phyloP scores from a whole-genome alignment of 2,113 vertebrate species.

The Setophaga petechia region DNA sequence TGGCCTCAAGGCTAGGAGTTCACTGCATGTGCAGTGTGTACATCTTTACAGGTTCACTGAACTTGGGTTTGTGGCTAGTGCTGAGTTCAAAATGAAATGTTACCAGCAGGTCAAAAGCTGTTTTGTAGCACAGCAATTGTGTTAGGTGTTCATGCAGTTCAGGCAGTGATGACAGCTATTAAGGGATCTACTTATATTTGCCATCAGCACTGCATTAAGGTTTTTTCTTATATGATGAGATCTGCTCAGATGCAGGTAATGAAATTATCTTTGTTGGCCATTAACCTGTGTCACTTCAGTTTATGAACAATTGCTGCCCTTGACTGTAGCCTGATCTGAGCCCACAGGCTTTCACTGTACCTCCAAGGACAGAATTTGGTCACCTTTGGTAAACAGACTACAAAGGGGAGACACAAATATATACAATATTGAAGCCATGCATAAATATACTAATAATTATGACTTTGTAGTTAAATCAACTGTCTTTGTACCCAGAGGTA shows the following conservation, averaged over 20 bases:
- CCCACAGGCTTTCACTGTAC: background rate
- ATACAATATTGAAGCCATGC: background rate
- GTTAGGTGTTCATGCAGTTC: background rate
- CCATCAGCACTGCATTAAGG: background rate
- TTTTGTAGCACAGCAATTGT: background rate
- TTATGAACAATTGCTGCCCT: background rate
- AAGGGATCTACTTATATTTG: constrained; percentile 1
- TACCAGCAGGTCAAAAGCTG: background rate
- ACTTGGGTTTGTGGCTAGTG: background rate
- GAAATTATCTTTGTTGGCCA: constrained; percentile 19
- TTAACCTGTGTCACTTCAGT: background rate
- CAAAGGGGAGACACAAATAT: background rate
- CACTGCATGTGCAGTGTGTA: background rate
- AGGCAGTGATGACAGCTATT: background rate
- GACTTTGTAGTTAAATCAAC: background rate
- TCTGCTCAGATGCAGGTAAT: background rate
- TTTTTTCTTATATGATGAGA: background rate
- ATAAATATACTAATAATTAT: background rate
- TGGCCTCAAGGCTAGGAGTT: background rate
- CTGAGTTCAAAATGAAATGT: background rate
- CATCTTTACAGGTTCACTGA: background rate
- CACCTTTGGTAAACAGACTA: background rate
- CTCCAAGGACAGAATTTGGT: background rate
- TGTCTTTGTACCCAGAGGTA: background rate
- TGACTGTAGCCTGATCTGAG: background rate